Percentiles rank a stretch among this genome's conserved stretches.
Evolutionary conservation across 2,888 invertebrate species (phyloP).

Genomic region (Herminia tarsipennalis): DNA sequence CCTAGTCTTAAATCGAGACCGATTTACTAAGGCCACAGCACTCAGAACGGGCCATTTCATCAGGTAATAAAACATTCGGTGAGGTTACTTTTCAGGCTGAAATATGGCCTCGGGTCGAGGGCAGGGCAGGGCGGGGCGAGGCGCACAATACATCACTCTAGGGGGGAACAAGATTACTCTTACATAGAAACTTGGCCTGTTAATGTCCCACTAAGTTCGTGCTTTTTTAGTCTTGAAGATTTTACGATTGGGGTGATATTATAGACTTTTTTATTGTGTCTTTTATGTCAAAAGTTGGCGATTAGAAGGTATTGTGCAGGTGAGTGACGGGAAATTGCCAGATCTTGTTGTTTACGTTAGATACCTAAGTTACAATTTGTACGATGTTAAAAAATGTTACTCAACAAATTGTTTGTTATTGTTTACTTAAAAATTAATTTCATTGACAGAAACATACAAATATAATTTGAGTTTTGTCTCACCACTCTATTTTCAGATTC

Average conservation of each 20-base stretch:
- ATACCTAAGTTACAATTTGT: too few species aligned
- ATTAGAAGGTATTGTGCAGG: background rate
- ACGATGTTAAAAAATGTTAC: too few species aligned
- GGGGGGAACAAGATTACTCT: conserved; percentile 51
- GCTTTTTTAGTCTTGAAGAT: conserved; percentile 7
- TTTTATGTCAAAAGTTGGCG: background rate
- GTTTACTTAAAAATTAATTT: too few species aligned
- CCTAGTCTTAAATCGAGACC: conserved; percentile 26
- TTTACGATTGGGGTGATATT: conserved; percentile 7
- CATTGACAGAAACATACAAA: too few species aligned
- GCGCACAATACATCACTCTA: conserved; percentile 64
- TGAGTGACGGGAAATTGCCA: too few species aligned
- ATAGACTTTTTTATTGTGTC: background rate
- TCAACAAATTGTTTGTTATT: too few species aligned
- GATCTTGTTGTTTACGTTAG: too few species aligned
- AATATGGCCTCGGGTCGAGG: conserved; percentile 67
- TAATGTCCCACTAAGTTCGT: conserved; percentile 6
- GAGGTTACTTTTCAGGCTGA: conserved; percentile 68
- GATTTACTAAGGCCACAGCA: conserved; percentile 54
- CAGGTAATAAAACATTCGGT: conserved; percentile 75
- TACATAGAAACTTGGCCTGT: conserved; percentile 41
- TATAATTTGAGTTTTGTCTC: too few species aligned
- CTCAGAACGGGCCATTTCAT: conserved; percentile 67
- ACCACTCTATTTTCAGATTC: too few species aligned
- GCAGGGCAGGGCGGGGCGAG: conserved; percentile 46